phyloP scores from a whole-genome alignment of 2,113 vertebrate genomes.

The Procavia capensis region DNA sequence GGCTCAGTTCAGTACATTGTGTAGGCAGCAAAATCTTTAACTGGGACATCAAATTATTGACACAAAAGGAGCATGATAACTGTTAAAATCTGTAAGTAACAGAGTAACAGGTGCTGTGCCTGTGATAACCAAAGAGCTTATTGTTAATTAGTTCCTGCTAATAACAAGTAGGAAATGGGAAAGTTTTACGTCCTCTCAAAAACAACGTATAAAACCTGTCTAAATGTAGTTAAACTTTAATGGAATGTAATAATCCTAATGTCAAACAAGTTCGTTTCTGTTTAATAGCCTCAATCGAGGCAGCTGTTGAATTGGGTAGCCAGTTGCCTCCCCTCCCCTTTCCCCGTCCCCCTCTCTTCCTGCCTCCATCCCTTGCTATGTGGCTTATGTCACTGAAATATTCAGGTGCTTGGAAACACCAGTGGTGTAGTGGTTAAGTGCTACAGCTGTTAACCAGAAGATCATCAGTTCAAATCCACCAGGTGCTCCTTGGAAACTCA shows the following conservation, averaged over 20 bases:
- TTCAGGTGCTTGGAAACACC: too few species aligned
- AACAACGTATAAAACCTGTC: neutral
- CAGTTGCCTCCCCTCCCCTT: too few species aligned
- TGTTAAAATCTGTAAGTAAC: neutral
- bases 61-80: neutral
- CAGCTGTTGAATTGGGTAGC: too few species aligned
- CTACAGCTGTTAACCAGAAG: too few species aligned
- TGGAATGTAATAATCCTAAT: neutral
- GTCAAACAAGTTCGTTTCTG: neutral
- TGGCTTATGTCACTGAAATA: too few species aligned
- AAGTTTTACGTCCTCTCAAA: neutral
- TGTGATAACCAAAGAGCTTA: neutral
- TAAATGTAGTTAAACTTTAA: constrained; percentile 13
- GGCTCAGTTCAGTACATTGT: neutral
- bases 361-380: neutral
- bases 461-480: too few species aligned
- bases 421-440: too few species aligned
- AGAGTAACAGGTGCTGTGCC: neutral
- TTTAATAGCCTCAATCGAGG: neutral
- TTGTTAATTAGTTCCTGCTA: constrained; percentile 3
- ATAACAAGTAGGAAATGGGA: constrained; percentile 5
- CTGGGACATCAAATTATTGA: neutral
- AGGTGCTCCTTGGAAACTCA: too few species aligned
- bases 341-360: too few species aligned
- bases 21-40: constrained; percentile 1